These are phyloP conservation scores for Xenopus borealis DNA, from an alignment of 2,113 vertebrate genomes.

Conservation along the genomic window DNA sequence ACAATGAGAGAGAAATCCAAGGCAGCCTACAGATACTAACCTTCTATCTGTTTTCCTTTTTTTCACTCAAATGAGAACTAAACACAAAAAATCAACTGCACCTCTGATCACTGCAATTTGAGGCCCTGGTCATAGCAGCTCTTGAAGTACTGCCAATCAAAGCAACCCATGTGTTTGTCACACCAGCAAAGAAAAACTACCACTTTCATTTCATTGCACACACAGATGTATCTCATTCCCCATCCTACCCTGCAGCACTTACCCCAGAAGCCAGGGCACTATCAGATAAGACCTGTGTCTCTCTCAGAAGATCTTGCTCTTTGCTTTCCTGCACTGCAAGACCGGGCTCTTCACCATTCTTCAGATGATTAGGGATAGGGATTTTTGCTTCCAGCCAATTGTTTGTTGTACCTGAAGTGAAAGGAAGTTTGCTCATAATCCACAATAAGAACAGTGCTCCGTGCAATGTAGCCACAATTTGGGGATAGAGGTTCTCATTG, in stretches of 20 bases:
- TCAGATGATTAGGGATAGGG: slow-evolving; percentile 81
- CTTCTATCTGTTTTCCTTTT: no score
- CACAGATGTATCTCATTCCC: no score
- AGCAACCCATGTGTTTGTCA: no score
- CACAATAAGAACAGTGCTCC: slow-evolving; percentile 18
- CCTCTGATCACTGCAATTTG: no score
- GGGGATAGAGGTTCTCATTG: neutral
- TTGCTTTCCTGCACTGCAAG: slow-evolving; percentile 69
- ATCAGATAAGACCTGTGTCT: slow-evolving; percentile 67
- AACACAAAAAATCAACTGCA: no score
- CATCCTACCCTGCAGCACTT: slow-evolving; percentile 54
- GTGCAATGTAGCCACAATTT: neutral
- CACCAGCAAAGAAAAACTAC: no score
- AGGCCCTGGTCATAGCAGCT: no score
- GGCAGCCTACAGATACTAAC: neutral
- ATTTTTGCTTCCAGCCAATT: slow-evolving; percentile 95
- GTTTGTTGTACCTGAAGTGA: slow-evolving; percentile 82
- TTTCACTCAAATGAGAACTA: no score
- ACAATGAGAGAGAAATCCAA: neutral
- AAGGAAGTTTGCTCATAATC: slow-evolving; percentile 77
- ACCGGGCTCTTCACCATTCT: slow-evolving; percentile 82
- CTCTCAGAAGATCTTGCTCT: slow-evolving; percentile 67
- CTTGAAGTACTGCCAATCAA: no score
- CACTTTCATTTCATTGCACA: no score
- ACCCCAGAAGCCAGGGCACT: slow-evolving; percentile 80